A percentile compares a stretch with the other conserved stretches of the same genome.
Conservation (phyloP, 1,140 invertebrate genomes). For the Papilio machaon region DNA sequence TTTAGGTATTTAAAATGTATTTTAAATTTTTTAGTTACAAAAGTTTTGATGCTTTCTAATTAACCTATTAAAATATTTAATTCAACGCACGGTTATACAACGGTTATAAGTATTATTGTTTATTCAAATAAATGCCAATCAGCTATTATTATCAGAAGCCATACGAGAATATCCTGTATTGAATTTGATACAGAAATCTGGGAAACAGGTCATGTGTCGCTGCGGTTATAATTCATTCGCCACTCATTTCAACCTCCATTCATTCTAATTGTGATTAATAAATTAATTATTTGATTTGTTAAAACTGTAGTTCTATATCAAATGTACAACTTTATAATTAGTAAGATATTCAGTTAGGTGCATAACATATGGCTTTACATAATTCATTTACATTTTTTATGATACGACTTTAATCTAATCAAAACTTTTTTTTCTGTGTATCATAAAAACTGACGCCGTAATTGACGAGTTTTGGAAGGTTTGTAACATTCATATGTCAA, state of each 20-base stretch:
- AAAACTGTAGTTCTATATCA: neutral
- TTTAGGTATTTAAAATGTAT: neutral
- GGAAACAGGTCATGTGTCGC: neutral
- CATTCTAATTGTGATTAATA: neutral
- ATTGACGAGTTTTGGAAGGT: too few species aligned
- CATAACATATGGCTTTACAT: too few species aligned
- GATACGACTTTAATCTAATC: too few species aligned
- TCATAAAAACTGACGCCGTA: too few species aligned
- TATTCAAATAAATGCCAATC: neutral
- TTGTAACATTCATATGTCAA: neutral
- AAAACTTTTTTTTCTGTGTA: too few species aligned
- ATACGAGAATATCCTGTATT: neutral
- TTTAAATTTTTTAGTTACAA: too few species aligned
- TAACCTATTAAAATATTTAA: neutral
- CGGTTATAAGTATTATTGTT: neutral
- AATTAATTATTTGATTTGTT: constrained; percentile 1
- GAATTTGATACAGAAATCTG: neutral
- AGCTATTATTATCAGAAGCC: neutral
- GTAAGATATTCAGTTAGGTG: too few species aligned
- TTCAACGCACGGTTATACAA: neutral
- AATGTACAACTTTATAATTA: neutral
- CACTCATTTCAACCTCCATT: neutral
- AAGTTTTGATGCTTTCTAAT: too few species aligned
- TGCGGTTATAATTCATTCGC: neutral
- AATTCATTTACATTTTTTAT: too few species aligned